Percentiles rank a stretch among this genome's conserved stretches.
phyloP scores from a whole-genome alignment of 2,888 invertebrate genomes.

The Carpatolechia fugitivella region DNA sequence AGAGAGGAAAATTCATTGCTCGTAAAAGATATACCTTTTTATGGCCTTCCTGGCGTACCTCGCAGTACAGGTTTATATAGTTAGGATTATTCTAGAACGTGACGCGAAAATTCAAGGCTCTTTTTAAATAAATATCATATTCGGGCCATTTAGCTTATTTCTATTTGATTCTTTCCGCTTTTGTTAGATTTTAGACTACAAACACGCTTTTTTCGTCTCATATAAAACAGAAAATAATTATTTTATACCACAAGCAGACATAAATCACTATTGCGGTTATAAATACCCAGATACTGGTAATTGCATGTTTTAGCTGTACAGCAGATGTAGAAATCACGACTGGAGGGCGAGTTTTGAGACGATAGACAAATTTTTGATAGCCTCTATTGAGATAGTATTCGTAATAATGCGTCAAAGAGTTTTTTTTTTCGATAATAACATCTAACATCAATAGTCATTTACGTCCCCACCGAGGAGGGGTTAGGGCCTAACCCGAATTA shows the following conservation, averaged over 20 bases:
- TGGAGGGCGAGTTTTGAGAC: conserved; percentile 10
- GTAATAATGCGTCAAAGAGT: too few relatives aligned
- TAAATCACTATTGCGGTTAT: conserved; percentile 23
- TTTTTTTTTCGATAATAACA: too few relatives aligned
- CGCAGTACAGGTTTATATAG: conserved; percentile 18
- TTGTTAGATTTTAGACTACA: too few relatives aligned
- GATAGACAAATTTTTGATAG: not conserved
- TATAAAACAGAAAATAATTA: too few relatives aligned
- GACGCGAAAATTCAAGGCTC: not conserved
- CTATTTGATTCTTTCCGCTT: too few relatives aligned
- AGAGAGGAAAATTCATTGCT: conserved; percentile 30
- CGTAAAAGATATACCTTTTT: conserved; percentile 31
- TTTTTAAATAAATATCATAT: too few relatives aligned
- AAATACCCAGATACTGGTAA: conserved; percentile 27
- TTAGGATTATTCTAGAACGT: conserved; percentile 14
- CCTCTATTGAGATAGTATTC: too few relatives aligned
- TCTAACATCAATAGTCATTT: too few relatives aligned
- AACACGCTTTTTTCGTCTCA: too few relatives aligned
- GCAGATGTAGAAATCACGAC: conserved; percentile 32
- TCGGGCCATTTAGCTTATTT: too few relatives aligned
- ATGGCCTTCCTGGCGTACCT: conserved; percentile 22
- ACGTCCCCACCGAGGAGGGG: too few relatives aligned
- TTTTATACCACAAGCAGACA: not conserved
- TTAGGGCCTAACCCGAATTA: too few relatives aligned
- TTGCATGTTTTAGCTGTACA: conserved; percentile 30